Conservation (phyloP, 2,888 invertebrate species). For the Holacanthella duospinosa region DNA sequence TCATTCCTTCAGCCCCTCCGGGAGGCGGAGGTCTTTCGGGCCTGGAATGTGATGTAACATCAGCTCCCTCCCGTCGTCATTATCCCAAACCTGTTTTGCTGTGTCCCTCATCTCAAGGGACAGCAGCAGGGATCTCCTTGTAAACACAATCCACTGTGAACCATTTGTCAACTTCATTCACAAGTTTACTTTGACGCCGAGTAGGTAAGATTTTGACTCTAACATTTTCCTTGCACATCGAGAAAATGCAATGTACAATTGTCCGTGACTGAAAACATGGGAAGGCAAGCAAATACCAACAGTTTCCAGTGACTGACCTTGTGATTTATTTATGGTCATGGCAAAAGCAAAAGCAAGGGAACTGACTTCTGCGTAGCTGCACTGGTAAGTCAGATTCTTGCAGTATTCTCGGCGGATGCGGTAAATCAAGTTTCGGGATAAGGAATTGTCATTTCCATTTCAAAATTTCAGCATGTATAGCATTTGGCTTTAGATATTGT, state of each 20-base stretch:
- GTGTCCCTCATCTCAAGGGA: too few species aligned
- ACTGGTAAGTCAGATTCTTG: conserved; percentile 27
- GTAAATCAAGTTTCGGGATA: conserved; percentile 36
- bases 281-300: conserved; percentile 28
- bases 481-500: conserved; percentile 10
- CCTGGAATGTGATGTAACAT: too few species aligned
- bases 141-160: conserved; percentile 17
- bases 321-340: conserved; percentile 39
- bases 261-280: conserved; percentile 18
- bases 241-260: conserved; percentile 17
- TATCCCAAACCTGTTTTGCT: too few species aligned
- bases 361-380: conserved; percentile 34
- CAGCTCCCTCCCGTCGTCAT: too few species aligned
- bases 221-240: conserved; percentile 12
- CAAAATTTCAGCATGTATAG: conserved; percentile 20
- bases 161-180: not conserved
- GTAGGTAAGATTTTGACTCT: conserved; percentile 7
- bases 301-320: conserved; percentile 38
- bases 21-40: too few species aligned
- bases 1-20: too few species aligned
- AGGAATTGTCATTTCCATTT: conserved; percentile 21
- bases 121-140: conserved; percentile 13
- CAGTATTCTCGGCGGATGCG: conserved; percentile 10
- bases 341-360: conserved; percentile 38
- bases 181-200: conserved; percentile 10